Base-by-base conservation (phyloP, 1,140 invertebrate species). In the Oedothorax gibbosus region DNA sequence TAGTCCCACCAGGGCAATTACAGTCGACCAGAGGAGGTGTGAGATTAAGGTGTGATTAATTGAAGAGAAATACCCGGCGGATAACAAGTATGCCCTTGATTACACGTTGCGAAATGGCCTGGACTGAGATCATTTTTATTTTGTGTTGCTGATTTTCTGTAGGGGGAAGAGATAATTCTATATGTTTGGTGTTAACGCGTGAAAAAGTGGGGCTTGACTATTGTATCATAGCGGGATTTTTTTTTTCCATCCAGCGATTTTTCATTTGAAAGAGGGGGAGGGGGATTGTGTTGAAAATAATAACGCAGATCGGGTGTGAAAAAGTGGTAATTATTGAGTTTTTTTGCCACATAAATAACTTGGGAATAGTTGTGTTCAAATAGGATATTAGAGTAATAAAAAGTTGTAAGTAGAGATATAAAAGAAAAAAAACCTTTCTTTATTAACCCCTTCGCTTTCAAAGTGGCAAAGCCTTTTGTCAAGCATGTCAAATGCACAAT, bases 1-100 rank as follows among this genome's bases (percentile, higher is more conserved):
- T n/a, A 82, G 80, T 82, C 80, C 80, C 80, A 82, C 80, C 80
- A 82, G 80, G 69, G 80, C 80, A 82, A 82, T 82, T 82, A 82
- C 80, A 64, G 35, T 54, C 80, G 54, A 82, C 68, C 80, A 72
- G 65, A 82, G 66, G 80, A 82, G 80, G 80, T 82, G 80, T 82
- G 69, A 82, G 80, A 82, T 82, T 73, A 64, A 64, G 80, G 80
- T 82, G 80, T 82, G 80, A 82, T 82, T 82, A 82, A 82, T 82
- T 82, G 80, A 53, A 73, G 80, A 64, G 80, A 82, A 82, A 82
- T 82, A 71, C 57, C 54, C 80, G 50, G 35, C 10, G 80, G 80
- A 82, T 82, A 82, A 82, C 80, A 65, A 82, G 80, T 57, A 35
- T 62, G n/a, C 7, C 54, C 64, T n/a, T 82, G 80, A 82, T 82